Base-by-base conservation (phyloP, 2,888 invertebrate genomes). In the Ophion obscuratus region DNA sequence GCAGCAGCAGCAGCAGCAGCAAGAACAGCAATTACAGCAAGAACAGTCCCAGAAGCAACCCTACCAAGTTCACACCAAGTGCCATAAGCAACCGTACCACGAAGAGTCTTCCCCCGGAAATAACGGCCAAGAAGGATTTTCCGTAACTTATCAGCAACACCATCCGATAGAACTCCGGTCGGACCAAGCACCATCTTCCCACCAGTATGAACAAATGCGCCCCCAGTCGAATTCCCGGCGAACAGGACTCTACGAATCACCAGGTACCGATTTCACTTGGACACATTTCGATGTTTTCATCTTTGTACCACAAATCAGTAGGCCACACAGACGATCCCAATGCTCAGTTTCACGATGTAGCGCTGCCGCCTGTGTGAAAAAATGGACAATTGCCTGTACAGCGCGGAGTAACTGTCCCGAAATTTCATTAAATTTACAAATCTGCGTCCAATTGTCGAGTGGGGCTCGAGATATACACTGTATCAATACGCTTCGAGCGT, bases 141-240 rank as follows among this genome's bases (percentile, higher is more conserved):
- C 77, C 44, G 24, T 70, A 4, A 11, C 68, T 80, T 90, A 91
- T 84, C 84, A 88, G 76, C 90, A 88, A 44, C 78, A 91, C 86
- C 92, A 91, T 47, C 7, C 11, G 47, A 47, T 47, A 24, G 83
- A 83, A 78, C 80, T 81, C 74, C 87, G 88, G 31, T 24, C 68
- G 11, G 68, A 80, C 59, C 83, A 76, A 68, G 53, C 59, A 11
- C 24, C 84, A 59, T 53, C 81, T 20, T 85, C 87, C 68, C 84
- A 84, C 82, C 88, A 79, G 36, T 83, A 86, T 61, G 68, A 80
- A 47, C 81, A 81, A 11, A 80, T 71, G 77, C 85, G 83, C 6
- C 59, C 78, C 24, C 86, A 81, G 24, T 27, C 74, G 31, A 79
- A 59, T 75, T 78, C 73, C 5, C 83, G 86, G 10, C 81, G 83